Conservation (phyloP, 2,797 vertebrate species). For the Menidia menidia region DNA sequence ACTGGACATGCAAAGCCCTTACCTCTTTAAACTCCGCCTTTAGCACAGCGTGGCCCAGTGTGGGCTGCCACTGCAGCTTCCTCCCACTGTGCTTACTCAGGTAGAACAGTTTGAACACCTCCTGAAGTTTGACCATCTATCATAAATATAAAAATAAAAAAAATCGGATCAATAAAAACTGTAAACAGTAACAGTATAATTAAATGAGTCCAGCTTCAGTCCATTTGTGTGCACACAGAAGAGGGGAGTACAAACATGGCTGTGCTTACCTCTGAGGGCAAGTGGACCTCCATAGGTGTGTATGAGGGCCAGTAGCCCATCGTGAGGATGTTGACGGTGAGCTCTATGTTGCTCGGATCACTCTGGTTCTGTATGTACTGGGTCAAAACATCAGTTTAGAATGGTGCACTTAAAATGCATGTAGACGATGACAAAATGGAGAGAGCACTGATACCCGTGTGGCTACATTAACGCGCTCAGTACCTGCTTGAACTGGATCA, state of each 20-base stretch:
- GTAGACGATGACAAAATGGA: not conserved
- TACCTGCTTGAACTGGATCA: constrained; percentile 99
- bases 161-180: no score
- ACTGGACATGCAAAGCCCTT: not conserved
- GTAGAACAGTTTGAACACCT: constrained; percentile 99
- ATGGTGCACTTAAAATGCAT: not conserved
- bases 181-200: no score
- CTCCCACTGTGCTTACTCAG: constrained; percentile 98
- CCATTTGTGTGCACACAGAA: not conserved
- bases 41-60: constrained; percentile 96
- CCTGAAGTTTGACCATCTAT: constrained; percentile 99
- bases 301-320: constrained; percentile 99
- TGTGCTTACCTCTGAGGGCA: constrained; percentile 91
- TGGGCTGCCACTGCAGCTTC: constrained; percentile 99
- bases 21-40: constrained; percentile 99
- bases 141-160: constrained; percentile 16
- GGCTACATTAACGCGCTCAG: not conserved
- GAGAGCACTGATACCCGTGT: not conserved
- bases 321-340: constrained; percentile 99
- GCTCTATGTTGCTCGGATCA: constrained; percentile 97
- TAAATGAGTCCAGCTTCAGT: not conserved
- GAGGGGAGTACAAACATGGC: not conserved
- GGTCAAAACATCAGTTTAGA: constrained; percentile 21
- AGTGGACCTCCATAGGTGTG: constrained; percentile 97
- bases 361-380: constrained; percentile 99